Evolutionary conservation across 2,113 vertebrate species (phyloP).

Genomic region (Myodes glareolus): DNA sequence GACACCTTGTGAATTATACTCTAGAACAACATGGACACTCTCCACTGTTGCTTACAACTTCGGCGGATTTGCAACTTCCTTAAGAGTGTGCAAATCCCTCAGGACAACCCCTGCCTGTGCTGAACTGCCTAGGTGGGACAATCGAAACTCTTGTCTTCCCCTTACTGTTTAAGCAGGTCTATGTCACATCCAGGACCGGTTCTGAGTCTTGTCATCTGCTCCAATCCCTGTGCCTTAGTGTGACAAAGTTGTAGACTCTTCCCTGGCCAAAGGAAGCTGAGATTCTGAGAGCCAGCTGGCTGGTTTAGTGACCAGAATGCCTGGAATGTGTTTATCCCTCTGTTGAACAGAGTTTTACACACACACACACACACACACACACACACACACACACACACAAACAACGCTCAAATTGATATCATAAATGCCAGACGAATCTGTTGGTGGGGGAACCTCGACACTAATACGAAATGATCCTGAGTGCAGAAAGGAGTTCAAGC

Average conservation of each 20-base stretch:
- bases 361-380: not conserved
- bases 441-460: constrained; percentile 16
- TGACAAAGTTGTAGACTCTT: not conserved
- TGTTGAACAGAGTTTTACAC: not conserved
- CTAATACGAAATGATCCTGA: constrained; percentile 10
- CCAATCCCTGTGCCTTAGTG: not conserved
- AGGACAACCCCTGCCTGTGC: not conserved
- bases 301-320: not conserved
- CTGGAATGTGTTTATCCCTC: not conserved
- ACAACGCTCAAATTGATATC: not conserved
- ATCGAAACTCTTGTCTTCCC: constrained; percentile 15
- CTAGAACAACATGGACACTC: not conserved
- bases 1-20: not conserved
- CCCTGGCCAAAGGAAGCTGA: not conserved
- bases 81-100: not conserved
- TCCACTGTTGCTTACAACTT: not conserved
- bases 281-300: not conserved
- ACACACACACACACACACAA: not conserved
- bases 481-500: not conserved
- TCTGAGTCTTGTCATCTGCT: constrained; percentile 13
- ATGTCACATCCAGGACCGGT: not conserved
- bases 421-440: not conserved
- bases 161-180: not conserved
- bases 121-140: not conserved
- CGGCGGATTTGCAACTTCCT: not conserved